Conservation (phyloP, 2,888 invertebrate genomes). For the Dascillus cervinus region DNA sequence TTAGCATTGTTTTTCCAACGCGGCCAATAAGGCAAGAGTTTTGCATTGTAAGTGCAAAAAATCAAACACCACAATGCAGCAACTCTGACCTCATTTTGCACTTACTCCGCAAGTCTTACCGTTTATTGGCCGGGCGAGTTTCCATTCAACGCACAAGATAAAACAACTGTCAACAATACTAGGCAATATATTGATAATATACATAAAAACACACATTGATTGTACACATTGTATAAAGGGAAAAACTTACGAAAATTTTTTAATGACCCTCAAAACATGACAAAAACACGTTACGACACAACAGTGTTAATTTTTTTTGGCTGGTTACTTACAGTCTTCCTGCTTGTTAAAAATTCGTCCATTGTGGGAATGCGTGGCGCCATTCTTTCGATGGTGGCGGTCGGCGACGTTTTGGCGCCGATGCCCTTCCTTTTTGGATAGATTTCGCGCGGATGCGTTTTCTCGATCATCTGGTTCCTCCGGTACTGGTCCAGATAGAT, state of each 20-base stretch:
- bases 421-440: slow-evolving; percentile 30
- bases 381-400: slow-evolving; percentile 37
- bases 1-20: no score
- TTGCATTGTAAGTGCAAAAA: slow-evolving; percentile 41
- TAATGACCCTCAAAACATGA: slow-evolving; percentile 1
- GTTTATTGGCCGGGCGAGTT: slow-evolving; percentile 1
- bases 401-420: slow-evolving; percentile 41
- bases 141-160: slow-evolving; percentile 2
- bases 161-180: slow-evolving; percentile 1
- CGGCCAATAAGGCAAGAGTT: slow-evolving; percentile 40
- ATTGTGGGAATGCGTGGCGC: slow-evolving; percentile 44
- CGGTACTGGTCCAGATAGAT: slow-evolving; percentile 58
- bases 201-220: no score
- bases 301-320: slow-evolving; percentile 17
- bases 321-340: slow-evolving; percentile 37
- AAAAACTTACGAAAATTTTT: no score
- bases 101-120: slow-evolving; percentile 34
- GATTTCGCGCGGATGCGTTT: slow-evolving; percentile 33
- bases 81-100: slow-evolving; percentile 28
- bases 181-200: slow-evolving; percentile 1
- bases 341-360: slow-evolving; percentile 47
- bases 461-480: slow-evolving; percentile 42
- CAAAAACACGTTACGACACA: slow-evolving; percentile 1
- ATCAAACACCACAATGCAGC: slow-evolving; percentile 24
- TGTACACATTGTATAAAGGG: neutral